These are phyloP conservation scores for Ditylenchus weischeri DNA, from an alignment of 2,888 invertebrate genomes.

Conservation along the genomic window DNA sequence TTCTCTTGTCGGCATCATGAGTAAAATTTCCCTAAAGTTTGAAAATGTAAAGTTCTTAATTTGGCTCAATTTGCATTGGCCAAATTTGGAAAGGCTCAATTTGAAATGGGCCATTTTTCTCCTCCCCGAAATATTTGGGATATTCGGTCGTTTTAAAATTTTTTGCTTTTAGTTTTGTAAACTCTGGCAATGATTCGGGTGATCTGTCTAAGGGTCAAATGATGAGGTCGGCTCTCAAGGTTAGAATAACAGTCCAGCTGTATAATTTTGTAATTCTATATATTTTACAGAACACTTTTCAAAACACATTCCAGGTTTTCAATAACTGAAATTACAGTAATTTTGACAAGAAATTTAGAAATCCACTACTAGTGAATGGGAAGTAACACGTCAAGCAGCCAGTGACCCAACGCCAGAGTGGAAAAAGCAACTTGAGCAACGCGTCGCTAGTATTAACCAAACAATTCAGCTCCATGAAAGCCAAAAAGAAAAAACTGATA, in stretches of 20 bases:
- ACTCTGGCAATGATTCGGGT: constrained; percentile 20
- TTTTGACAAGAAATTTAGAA: background rate
- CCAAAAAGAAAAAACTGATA: background rate
- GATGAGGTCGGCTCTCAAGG: constrained; percentile 31
- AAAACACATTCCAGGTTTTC: constrained; percentile 29
- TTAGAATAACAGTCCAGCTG: background rate
- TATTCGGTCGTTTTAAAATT: too few relatives aligned
- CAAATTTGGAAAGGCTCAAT: too few relatives aligned
- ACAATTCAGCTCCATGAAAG: constrained; percentile 5
- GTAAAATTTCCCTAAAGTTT: too few relatives aligned
- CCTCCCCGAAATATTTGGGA: too few relatives aligned
- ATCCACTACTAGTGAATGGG: constrained; percentile 19
- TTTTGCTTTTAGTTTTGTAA: too few relatives aligned
- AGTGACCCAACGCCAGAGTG: constrained; percentile 30
- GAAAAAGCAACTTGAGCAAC: constrained; percentile 27
- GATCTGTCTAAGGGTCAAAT: constrained; percentile 23
- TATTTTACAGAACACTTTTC: constrained; percentile 27
- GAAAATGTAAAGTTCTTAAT: too few relatives aligned
- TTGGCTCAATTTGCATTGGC: too few relatives aligned
- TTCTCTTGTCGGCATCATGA: too few relatives aligned
- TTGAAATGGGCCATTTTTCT: too few relatives aligned
- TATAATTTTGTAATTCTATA: background rate
- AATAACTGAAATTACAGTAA: too few relatives aligned
- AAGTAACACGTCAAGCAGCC: constrained; percentile 7
- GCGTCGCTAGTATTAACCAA: constrained; percentile 27